Percentiles rank a stretch among this genome's conserved stretches.
phyloP scores from a whole-genome alignment of 2,113 vertebrate genomes.

The Cinclus cinclus region DNA sequence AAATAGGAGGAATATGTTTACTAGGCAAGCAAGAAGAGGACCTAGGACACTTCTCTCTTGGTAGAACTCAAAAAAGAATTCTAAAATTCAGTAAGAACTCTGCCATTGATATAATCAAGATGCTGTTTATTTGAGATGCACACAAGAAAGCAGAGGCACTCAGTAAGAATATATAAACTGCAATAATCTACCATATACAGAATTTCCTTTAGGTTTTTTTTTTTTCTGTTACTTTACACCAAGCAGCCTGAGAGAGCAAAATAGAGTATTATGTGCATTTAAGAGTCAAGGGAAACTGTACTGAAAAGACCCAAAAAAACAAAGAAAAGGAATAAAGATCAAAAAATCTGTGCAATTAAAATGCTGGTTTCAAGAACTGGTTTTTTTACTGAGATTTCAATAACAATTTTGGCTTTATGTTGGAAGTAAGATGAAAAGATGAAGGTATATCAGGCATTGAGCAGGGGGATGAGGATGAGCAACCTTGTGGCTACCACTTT shows the following conservation, averaged over 20 bases:
- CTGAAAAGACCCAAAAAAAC: not conserved
- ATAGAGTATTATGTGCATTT: not conserved
- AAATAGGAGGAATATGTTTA: not conserved
- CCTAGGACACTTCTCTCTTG: not conserved
- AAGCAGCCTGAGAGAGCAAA: not conserved
- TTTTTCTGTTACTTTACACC: not conserved
- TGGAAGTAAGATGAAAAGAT: not conserved
- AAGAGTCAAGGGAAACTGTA: not conserved
- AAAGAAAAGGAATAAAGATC: not conserved
- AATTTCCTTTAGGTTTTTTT: not conserved
- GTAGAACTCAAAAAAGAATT: not conserved
- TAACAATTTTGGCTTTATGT: not conserved
- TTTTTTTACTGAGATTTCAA: not conserved
- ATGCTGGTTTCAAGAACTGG: not conserved
- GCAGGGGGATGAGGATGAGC: fast-evolving
- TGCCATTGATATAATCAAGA: not conserved
- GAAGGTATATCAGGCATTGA: not conserved
- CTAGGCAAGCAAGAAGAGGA: not conserved
- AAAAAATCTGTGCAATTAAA: not conserved
- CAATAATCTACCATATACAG: not conserved
- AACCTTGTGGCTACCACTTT: not conserved
- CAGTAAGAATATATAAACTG: not conserved
- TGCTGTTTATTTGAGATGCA: not conserved
- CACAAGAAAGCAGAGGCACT: not conserved
- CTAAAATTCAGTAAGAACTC: not conserved